These are phyloP conservation scores for Neelides folsomi DNA, from an alignment of 2,888 invertebrate species.

Conservation along the genomic window DNA sequence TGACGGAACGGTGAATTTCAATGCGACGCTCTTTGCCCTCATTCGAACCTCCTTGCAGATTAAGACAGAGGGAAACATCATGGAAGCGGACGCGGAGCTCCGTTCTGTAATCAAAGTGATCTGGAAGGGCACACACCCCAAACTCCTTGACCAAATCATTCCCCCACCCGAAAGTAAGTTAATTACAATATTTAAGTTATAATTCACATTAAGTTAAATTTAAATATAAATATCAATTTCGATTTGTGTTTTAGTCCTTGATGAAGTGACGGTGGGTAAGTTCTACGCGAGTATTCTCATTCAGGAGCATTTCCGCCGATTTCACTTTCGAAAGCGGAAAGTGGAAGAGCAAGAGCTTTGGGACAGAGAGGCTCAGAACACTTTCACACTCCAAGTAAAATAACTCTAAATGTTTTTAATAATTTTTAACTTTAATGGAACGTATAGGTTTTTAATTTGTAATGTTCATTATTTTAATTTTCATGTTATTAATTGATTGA, in stretches of 20 bases:
- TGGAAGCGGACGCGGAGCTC: constrained; percentile 48
- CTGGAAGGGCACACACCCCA: constrained; percentile 39
- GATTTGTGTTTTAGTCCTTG: constrained; percentile 16
- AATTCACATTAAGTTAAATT: background rate
- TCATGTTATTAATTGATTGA: too few relatives aligned
- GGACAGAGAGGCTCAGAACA: constrained; percentile 14
- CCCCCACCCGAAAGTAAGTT: constrained; percentile 25
- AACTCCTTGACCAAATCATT: constrained; percentile 22
- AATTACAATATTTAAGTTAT: background rate
- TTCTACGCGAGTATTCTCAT: constrained; percentile 29
- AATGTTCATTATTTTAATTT: too few relatives aligned
- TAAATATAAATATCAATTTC: background rate
- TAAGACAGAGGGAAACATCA: constrained; percentile 46
- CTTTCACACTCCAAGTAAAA: constrained; percentile 19
- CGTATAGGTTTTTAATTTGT: too few relatives aligned
- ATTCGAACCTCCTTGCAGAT: constrained; percentile 48
- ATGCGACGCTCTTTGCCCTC: constrained; percentile 49
- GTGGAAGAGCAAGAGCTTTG: constrained; percentile 7
- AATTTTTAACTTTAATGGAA: too few relatives aligned
- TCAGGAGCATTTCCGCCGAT: constrained; percentile 26
- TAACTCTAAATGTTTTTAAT: too few relatives aligned
- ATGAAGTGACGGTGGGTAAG: constrained; percentile 30
- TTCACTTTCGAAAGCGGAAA: constrained; percentile 15
- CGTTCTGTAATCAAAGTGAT: constrained; percentile 47
- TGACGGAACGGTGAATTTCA: constrained; percentile 52